These are phyloP conservation scores for Acromyrmex echinatior DNA, from an alignment of 1,140 invertebrate species.

Conservation along the genomic window DNA sequence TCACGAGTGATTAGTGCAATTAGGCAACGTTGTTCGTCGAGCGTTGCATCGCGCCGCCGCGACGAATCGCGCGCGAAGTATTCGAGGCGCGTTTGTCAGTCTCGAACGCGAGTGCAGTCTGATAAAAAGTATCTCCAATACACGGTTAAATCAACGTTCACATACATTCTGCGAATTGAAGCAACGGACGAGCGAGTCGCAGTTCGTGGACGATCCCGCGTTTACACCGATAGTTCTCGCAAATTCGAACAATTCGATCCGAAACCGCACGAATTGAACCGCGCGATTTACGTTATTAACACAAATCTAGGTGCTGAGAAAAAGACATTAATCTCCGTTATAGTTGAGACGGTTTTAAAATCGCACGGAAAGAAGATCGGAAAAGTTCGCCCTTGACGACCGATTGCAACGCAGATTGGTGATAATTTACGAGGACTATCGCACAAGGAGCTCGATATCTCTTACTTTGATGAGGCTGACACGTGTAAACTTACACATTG, in stretches of 20 bases:
- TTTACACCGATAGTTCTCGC: not conserved
- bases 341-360: not conserved
- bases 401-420: not conserved
- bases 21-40: conserved; percentile 11
- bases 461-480: not conserved
- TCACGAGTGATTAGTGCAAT: conserved; percentile 42
- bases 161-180: conserved; percentile 12
- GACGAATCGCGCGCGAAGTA: conserved; percentile 36
- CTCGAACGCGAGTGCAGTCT: conserved; percentile 21
- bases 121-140: conserved; percentile 57
- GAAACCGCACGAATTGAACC: not conserved
- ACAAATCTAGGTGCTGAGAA: not conserved
- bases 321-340: not conserved
- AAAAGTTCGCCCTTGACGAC: not conserved
- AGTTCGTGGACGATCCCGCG: not conserved
- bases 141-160: conserved; percentile 44
- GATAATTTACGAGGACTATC: not conserved
- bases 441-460: not conserved
- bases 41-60: conserved; percentile 1
- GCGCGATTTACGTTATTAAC: not conserved
- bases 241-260: not conserved
- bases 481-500: not conserved
- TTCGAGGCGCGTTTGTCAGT: not conserved
- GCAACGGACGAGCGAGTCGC: conserved; percentile 38
- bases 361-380: too few relatives aligned